Conservation (phyloP, 2,888 invertebrate species). For the Microplitis manilae region DNA sequence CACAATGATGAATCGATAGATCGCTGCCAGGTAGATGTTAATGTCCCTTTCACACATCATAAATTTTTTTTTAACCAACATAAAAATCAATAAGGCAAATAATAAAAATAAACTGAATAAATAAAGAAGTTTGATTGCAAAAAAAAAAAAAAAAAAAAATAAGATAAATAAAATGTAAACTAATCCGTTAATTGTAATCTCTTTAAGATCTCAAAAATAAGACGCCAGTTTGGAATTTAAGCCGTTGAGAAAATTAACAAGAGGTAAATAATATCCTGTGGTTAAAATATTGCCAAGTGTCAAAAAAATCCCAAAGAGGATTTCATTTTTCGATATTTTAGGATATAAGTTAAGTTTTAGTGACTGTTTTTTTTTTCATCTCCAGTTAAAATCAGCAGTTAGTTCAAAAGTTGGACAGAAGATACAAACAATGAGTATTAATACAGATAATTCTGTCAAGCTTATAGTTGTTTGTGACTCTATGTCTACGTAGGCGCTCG, state of each 20-base stretch:
- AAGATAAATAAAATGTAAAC: slow-evolving; percentile 3
- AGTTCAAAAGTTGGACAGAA: background rate
- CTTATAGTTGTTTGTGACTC: no score
- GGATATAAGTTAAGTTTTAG: no score
- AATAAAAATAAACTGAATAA: background rate
- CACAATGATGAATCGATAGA: slow-evolving; percentile 68
- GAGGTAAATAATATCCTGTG: slow-evolving; percentile 11
- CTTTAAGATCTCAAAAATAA: slow-evolving; percentile 1
- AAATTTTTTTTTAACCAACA: background rate
- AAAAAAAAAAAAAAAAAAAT: background rate
- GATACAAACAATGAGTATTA: background rate
- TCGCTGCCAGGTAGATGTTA: slow-evolving; percentile 48
- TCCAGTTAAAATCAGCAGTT: background rate
- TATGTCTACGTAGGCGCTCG: no score
- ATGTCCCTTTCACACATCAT: slow-evolving; percentile 31
- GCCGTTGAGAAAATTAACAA: background rate
- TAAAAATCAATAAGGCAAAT: background rate
- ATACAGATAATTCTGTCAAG: background rate
- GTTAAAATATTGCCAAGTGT: background rate
- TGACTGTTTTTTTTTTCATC: background rate
- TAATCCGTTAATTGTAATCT: slow-evolving; percentile 34
- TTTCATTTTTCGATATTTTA: background rate
- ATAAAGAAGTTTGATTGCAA: background rate
- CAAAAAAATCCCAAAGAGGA: background rate
- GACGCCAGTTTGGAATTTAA: background rate